Conservation (phyloP, 2,797 vertebrate species). For the Tragopan temminckii region DNA sequence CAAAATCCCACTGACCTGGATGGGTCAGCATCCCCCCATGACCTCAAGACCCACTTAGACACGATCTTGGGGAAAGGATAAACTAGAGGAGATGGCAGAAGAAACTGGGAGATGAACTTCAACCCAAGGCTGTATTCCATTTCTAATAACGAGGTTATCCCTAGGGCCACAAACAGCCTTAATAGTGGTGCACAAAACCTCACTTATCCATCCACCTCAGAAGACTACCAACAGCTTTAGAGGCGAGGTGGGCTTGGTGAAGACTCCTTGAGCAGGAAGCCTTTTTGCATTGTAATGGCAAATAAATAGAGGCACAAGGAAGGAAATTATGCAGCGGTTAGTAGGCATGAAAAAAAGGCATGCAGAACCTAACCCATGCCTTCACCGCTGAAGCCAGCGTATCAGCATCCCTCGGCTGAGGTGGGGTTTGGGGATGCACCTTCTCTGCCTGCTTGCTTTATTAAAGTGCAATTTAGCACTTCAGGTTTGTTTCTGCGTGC, state of each 20-base stretch:
- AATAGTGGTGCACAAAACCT: background rate
- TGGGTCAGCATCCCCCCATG: background rate
- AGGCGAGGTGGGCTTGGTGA: background rate
- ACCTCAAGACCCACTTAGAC: background rate
- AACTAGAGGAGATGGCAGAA: background rate
- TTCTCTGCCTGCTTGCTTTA: background rate
- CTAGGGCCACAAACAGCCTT: background rate
- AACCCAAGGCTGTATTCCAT: background rate
- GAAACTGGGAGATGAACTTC: background rate
- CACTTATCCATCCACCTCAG: background rate
- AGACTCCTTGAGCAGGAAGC: background rate
- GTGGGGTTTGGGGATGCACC: conserved; percentile 9
- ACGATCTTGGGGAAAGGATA: background rate
- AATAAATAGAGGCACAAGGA: background rate
- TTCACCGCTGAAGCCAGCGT: background rate
- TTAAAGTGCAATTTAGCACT: conserved; percentile 16
- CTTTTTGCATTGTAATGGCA: background rate
- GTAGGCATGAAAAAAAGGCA: accelerated
- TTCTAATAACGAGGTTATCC: background rate
- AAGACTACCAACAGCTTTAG: no score
- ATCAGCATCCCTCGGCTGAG: background rate
- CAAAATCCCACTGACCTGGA: background rate
- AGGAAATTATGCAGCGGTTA: background rate
- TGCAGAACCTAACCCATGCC: background rate
- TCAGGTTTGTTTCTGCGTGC: background rate